These are phyloP conservation scores for Aspidoscelis tigris DNA, from an alignment of 2,113 vertebrate species.

Conservation along the genomic window DNA sequence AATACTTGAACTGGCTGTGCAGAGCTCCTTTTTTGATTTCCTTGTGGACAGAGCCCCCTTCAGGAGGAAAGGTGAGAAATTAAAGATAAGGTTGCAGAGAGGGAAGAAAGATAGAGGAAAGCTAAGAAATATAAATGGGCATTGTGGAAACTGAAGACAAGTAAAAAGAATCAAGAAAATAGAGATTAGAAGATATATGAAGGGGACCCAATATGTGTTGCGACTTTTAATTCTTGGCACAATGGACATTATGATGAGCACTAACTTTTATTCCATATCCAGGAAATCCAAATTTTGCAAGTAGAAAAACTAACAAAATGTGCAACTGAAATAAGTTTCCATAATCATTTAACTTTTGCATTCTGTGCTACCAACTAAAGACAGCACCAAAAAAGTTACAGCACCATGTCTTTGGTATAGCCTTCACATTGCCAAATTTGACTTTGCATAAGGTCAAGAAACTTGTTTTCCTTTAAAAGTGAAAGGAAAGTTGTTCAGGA, in stretches of 20 bases:
- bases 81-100: background rate
- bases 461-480: background rate
- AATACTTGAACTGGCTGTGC: conserved; percentile 10
- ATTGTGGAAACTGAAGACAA: background rate
- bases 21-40: conserved; percentile 38
- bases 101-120: background rate
- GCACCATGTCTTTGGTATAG: background rate
- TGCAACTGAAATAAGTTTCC: background rate
- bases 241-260: background rate
- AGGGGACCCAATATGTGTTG: no score
- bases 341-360: background rate
- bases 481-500: background rate
- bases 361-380: background rate
- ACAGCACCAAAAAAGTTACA: background rate
- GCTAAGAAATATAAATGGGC: background rate
- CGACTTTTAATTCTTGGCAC: background rate
- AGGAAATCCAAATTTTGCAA: background rate
- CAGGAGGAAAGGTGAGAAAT: conserved; percentile 53
- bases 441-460: background rate
- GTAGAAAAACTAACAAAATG: background rate
- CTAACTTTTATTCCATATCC: background rate
- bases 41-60: conserved; percentile 68
- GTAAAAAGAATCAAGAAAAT: background rate
- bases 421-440: background rate
- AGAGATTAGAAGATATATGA: background rate